Base-by-base conservation (phyloP, 2,797 vertebrate genomes). In the Lacerta agilis region DNA sequence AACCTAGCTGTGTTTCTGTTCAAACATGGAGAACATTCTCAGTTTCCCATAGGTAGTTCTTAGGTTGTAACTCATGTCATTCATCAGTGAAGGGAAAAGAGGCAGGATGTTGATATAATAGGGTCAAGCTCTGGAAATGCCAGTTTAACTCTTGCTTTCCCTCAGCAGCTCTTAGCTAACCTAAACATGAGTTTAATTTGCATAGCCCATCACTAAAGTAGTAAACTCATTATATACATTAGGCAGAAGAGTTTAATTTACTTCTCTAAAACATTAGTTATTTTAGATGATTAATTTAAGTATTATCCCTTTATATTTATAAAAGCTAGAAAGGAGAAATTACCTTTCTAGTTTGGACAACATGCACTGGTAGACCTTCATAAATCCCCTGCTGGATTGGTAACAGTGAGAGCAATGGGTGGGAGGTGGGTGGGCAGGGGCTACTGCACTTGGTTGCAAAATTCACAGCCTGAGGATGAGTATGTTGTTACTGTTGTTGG, bases 271-370 rank as follows among this genome's bases (percentile, higher is more conserved):
- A 96, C 97, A 92, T 96, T 94, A 96, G 95, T 96, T 96, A 97
- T 96, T 97, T 95, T 94, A 92, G 95, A 96, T 96, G 95, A 97
- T 97, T 97, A 95, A 96, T 96, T 95, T 93, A 92, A 95, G 93
- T 94, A 96, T 96, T 96, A 96, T 96, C 96, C 95, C 96, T 96
- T 96, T 96, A 93, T 94, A 95, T 96, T 92, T 96, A 95, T 94
- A 94, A 94, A 96, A 96, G 93, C 92, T 89, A 89, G 93, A 95
- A 94, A 96, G 95, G 94, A 95, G 94, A 96, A 95, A 95, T 95
- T 94, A 95, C 94, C 92, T 96, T 95, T 94, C 33, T 17, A 75
- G 13, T 27, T 77, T 71, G 36, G 33, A 18, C 5, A 71, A 41
- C n/a, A 33, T 88, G 10, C 94, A 94, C 95, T 95, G 96, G 95